These are phyloP conservation scores for Phymorhynchus buccinoides DNA, from an alignment of 1,140 invertebrate species.

Conservation along the genomic window DNA sequence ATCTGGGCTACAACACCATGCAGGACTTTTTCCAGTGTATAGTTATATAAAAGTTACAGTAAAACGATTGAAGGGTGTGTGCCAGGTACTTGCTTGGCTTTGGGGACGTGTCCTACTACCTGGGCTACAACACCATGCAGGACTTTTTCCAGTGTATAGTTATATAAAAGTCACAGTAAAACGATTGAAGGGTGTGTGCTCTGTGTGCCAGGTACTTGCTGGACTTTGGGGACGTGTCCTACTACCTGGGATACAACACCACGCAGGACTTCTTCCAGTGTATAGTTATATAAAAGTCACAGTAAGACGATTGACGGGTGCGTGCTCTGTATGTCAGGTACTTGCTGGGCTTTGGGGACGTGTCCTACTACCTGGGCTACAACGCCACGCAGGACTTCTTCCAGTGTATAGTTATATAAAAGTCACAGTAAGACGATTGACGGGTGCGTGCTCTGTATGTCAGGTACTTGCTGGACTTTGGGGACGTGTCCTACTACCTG, in stretches of 20 bases:
- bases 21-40: slow-evolving; percentile 98
- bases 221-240: slow-evolving; percentile 90
- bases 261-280: no score
- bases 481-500: slow-evolving; percentile 89
- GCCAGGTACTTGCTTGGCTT: slow-evolving; percentile 88
- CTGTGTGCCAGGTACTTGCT: slow-evolving; percentile 88
- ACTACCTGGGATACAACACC: no score
- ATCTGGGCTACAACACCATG: slow-evolving; percentile 97
- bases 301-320: no score
- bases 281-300: no score
- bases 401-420: no score
- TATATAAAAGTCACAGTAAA: no score
- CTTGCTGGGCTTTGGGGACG: slow-evolving; percentile 91
- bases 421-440: no score
- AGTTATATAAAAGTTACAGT: no score
- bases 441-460: no score
- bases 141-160: slow-evolving; percentile 99
- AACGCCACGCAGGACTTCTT: slow-evolving; percentile 98
- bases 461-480: slow-evolving; percentile 91
- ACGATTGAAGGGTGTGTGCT: no score
- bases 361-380: slow-evolving; percentile 95
- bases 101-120: slow-evolving; percentile 89
- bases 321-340: slow-evolving; percentile 78
- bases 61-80: no score
- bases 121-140: slow-evolving; percentile 96